These are phyloP conservation scores for Nettapus auritus DNA, from an alignment of 2,113 vertebrate genomes.

Conservation along the genomic window DNA sequence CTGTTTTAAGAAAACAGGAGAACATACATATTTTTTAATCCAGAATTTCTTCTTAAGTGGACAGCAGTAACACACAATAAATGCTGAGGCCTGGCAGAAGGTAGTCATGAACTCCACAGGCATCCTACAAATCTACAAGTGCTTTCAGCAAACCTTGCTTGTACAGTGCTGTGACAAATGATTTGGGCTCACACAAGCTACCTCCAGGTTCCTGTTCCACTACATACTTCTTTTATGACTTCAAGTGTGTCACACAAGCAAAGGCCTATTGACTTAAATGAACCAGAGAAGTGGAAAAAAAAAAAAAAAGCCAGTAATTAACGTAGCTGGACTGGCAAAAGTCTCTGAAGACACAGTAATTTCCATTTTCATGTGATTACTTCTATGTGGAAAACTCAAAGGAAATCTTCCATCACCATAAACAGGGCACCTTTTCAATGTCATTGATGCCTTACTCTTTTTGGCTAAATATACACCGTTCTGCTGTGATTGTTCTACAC, in stretches of 20 bases:
- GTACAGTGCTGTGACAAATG: accelerated
- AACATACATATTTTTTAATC: not conserved
- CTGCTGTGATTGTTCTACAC: not conserved
- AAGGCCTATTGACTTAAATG: not conserved
- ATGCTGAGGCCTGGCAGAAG: not conserved
- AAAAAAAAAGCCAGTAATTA: not conserved
- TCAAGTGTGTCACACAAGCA: not conserved
- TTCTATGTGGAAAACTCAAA: not conserved
- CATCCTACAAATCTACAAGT: not conserved
- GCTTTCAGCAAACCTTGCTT: not conserved
- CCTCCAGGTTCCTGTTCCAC: not conserved
- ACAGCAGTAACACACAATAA: not conserved
- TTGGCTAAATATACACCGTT: not conserved
- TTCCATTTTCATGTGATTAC: not conserved
- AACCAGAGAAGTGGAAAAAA: not conserved
- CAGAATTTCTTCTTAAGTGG: not conserved
- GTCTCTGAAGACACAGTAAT: not conserved
- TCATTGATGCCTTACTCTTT: not conserved
- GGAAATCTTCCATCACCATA: not conserved
- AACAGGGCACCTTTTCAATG: not conserved
- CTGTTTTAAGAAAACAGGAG: not conserved
- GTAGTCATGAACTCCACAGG: not conserved
- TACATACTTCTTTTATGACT: not conserved
- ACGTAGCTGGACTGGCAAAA: not conserved
- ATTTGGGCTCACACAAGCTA: not conserved